Conservation (phyloP, 2,888 invertebrate genomes). For the Heliconius charithonia region DNA sequence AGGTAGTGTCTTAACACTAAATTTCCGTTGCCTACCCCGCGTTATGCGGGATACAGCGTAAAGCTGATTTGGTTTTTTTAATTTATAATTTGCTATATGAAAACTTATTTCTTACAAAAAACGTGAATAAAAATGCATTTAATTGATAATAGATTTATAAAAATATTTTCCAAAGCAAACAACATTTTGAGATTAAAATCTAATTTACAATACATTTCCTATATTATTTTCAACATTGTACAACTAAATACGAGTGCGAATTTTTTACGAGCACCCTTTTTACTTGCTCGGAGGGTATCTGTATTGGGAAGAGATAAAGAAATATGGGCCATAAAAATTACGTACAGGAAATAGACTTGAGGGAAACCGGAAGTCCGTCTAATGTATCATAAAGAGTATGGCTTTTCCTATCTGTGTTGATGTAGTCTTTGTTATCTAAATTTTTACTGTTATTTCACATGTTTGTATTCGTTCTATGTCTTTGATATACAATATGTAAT, state of each 20-base stretch:
- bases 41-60: too few relatives aligned
- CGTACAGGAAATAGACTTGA: constrained; percentile 37
- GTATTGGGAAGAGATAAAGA: constrained; percentile 32
- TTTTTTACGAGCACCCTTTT: constrained; percentile 1
- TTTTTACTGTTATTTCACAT: neutral
- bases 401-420: constrained; percentile 7
- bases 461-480: neutral
- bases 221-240: neutral
- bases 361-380: constrained; percentile 26
- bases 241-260: neutral
- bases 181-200: neutral
- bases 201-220: neutral
- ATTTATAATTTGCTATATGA: too few relatives aligned
- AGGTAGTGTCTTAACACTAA: too few relatives aligned
- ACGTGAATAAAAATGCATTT: too few relatives aligned
- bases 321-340: constrained; percentile 39
- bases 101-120: too few relatives aligned
- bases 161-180: neutral
- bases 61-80: too few relatives aligned
- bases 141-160: too few relatives aligned
- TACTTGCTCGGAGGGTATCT: neutral
- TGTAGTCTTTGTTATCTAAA: neutral
- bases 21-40: too few relatives aligned
- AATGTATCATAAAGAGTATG: constrained; percentile 30
- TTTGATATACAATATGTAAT: too few relatives aligned